Base-by-base conservation (phyloP, 2,113 vertebrate species). In the Malurus cyaneus region DNA sequence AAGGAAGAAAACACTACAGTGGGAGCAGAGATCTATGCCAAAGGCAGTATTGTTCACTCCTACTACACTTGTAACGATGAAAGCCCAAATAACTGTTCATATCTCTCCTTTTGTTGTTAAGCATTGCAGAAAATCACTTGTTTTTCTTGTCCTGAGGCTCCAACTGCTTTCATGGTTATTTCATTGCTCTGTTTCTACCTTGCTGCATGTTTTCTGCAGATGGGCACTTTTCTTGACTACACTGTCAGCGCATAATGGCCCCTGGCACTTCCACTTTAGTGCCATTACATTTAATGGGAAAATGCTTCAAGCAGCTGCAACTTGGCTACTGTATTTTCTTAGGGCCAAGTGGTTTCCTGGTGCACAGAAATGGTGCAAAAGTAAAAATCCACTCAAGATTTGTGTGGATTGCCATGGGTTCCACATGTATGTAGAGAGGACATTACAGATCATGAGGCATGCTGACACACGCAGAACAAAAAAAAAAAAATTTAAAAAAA, bases 141-240 rank as follows among this genome's bases (percentile, higher is more conserved):
- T 91, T 91, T 92, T 94, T 84, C 79, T 94, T 87, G 76, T 94
- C 89, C 83, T 90, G 66, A 86, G 95, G 91, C 86, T 95, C 60
- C 87, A 78, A 47, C 71, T 89, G 65, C 23, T 78, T 94, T 95
- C 80, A 94, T 70, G 61, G 57, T 77, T 93, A 77, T 97, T 95
- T 94, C 87, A 92, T 80, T 83, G 73, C 73, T 92, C 80, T 88
- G 32, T 91, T 94, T 94, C 79, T 89, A 94, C 94, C 91, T 95
- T 97, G 91, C 39, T 88, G 66, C 91, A 70, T 52, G 32, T n/a
- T 92, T 88, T 89, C 81, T 86, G 73, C 89, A 96, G 73, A 94
- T 94, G 81, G 23, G n/a, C 92, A 77, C 60, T 92, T 89, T 93
- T 66, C 81, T 92, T 88, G 65, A 80, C 87, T 92, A 6, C 53